These are phyloP conservation scores for Helleia helle DNA, from an alignment of 2,888 invertebrate species.

Conservation along the genomic window DNA sequence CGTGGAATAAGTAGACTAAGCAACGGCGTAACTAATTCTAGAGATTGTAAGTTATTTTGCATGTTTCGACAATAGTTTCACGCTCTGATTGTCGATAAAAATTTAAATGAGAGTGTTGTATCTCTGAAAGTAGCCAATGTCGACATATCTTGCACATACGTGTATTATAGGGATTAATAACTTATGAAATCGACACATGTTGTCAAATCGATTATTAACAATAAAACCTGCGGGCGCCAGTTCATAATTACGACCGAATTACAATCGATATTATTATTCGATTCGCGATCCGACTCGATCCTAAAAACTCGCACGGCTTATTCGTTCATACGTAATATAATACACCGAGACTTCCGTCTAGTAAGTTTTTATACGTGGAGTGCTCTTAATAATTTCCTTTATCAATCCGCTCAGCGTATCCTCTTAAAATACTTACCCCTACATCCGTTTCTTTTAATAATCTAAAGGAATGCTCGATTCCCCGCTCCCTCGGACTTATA, in stretches of 20 bases:
- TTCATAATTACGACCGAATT: conserved; percentile 46
- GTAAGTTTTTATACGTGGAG: conserved; percentile 46
- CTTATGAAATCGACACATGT: neutral
- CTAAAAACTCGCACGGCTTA: conserved; percentile 48
- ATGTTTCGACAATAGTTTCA: conserved; percentile 72
- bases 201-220: neutral
- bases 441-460: conserved; percentile 73
- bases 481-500: conserved; percentile 57
- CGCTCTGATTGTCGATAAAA: conserved; percentile 57
- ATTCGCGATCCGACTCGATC: conserved; percentile 36
- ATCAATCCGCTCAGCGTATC: conserved; percentile 66
- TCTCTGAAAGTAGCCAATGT: conserved; percentile 32
- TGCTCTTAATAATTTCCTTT: conserved; percentile 72
- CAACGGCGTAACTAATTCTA: conserved; percentile 69
- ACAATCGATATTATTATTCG: conserved; percentile 53
- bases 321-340: conserved; percentile 42
- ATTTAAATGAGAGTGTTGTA: conserved; percentile 65
- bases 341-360: conserved; percentile 61
- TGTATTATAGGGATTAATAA: neutral
- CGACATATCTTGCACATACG: conserved; percentile 19
- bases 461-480: conserved; percentile 59
- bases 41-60: conserved; percentile 73
- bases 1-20: conserved; percentile 58
- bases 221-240: too few species aligned
- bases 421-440: conserved; percentile 72